phyloP scores from a whole-genome alignment of 2,888 invertebrate species.

The Andrena praecox region DNA sequence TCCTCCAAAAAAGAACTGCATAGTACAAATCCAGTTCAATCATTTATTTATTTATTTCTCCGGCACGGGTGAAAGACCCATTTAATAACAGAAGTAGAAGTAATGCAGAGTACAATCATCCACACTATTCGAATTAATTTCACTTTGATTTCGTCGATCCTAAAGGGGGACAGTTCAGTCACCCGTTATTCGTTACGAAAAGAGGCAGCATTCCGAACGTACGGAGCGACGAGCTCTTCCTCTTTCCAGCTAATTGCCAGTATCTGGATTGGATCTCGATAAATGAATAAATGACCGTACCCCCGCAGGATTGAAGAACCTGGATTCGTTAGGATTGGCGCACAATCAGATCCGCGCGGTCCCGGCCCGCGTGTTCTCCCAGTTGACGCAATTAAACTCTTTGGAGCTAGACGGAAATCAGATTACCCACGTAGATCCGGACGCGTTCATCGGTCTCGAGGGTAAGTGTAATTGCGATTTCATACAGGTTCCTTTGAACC shows the following conservation, averaged over 20 bases:
- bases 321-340: slow-evolving; percentile 94
- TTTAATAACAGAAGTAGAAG: too few relatives aligned
- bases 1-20: too few relatives aligned
- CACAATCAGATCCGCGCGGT: slow-evolving; percentile 93
- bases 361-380: slow-evolving; percentile 93
- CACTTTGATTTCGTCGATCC: too few relatives aligned
- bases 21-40: too few relatives aligned
- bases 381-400: slow-evolving; percentile 92
- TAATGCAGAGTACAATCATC: too few relatives aligned
- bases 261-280: not conserved
- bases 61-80: too few relatives aligned
- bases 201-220: too few relatives aligned
- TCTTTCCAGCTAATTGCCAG: not conserved
- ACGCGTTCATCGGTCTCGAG: slow-evolving; percentile 95
- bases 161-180: not conserved
- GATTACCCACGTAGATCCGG: slow-evolving; percentile 92
- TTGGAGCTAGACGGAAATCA: slow-evolving; percentile 95
- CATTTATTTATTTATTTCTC: too few relatives aligned
- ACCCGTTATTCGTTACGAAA: not conserved
- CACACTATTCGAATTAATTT: too few relatives aligned
- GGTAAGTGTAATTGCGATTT: slow-evolving; percentile 86
- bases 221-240: not conserved
- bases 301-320: slow-evolving; percentile 89
- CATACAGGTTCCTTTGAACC: slow-evolving; percentile 12
- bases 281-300: too few relatives aligned